Base-by-base conservation (phyloP, 2,113 vertebrate genomes). In the Oryzias javanicus region DNA sequence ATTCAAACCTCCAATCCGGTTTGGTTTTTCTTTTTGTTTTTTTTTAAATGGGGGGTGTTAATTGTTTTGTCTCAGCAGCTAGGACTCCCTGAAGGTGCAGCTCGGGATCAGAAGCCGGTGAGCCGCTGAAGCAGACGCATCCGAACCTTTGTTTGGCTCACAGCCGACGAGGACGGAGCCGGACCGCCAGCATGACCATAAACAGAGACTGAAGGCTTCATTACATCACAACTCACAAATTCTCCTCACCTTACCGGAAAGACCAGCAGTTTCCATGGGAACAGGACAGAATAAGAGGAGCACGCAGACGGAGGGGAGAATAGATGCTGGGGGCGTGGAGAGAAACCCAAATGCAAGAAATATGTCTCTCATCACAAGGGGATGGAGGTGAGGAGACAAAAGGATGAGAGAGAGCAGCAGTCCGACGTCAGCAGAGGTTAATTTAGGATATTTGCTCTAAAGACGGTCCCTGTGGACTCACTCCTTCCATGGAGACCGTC, bases 221-320 rank as follows among this genome's bases (percentile, higher is more conserved):
- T 88, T 81, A 86, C 79, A 86, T 89, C 82, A 86, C 76, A 65
- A 64, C 78, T 80, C 74, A 74, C 80, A 84, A 85, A 64, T 50
- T 64, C 77, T 58, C 76, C 73, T 73, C 61, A 85, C 74, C 83
- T 82, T 76, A 76, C 74, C 49, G 64, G 79, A 88, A 84, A 71
- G 81, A 88, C 72, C 70, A 70, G 81, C 79, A 72, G 87, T 90
- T 90, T 85, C 90, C 90, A 89, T 90, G 86, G 86, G 67, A 90
- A 90, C 89, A 76, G 72, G 53, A 79, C 62, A 54, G 81, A 78
- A 46, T 42, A 22, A 67, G 74, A 64, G 62, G 49, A 61, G 72
- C 49, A 55, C 61, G 66, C 61, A 56, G 58, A 67, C 19, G 49
- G 58, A 68, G 53, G 58, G 64, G 56, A 77, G 61, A 60, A 79